Base-by-base conservation (phyloP, 1,140 invertebrate genomes). In the Atopsyche davidsoni region DNA sequence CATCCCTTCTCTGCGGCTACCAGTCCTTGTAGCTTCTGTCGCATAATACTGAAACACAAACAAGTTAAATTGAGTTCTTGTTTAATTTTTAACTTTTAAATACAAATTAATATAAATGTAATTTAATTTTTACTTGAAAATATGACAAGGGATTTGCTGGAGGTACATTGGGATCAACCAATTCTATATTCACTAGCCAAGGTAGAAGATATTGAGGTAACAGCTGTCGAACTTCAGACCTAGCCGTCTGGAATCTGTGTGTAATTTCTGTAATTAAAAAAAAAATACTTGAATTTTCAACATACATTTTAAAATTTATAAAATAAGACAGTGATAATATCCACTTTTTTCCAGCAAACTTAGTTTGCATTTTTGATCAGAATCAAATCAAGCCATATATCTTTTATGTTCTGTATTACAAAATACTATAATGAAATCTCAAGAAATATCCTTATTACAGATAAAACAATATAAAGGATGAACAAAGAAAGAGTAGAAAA, bases 151-250 rank as follows among this genome's bases (percentile, higher is more conserved):
- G 82, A 70, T 87, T 87, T 9, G 83, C 81, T 2, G 91, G 86
- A 7, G 92, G 90, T 44, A 96, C 86, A 62, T 93, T 93, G 6
- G 94, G 92, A 68, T 99, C 96, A 10, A 98, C 89, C 32, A 99
- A 76, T 73, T 99, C 96, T 83, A 99, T 96, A 68, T 99, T 98
- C 61, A 95, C 89, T 21, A 99, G 75, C 96, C 96, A 99, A 18
- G 96, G 96, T 35, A 97, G 71, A 42, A 99, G 68, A 69, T 96
- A 96, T 59, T 92, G 87, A 17, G 98, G 75, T 49, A 99, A 68
- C 50, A 92, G 72, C 60, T 95, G 90, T 7, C 92, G 76, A 1
- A 96, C 87, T 66, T 92, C 86, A 2, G 89, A 85, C 14, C 92
- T 74, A 0, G 94, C 94, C n/a, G 91, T 95, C 75, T 98, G 93